Percentiles rank a stretch among this genome's conserved stretches.
Evolutionary conservation across 2,113 vertebrate genomes (phyloP).

Genomic region (Polypterus bichir): DNA sequence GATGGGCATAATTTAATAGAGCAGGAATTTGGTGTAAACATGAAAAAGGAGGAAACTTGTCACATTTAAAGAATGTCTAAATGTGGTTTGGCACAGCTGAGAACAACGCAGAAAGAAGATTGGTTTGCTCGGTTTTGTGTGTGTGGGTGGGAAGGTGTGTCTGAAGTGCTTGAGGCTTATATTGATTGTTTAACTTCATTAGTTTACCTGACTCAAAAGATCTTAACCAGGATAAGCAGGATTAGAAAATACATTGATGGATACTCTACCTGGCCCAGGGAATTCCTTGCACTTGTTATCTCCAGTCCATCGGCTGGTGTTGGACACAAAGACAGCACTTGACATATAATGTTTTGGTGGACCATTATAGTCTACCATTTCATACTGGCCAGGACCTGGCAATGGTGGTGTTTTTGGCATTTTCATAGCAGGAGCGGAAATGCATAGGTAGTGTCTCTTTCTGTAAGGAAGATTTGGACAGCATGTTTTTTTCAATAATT

Average conservation of each 20-base stretch:
- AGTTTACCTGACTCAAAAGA: background rate
- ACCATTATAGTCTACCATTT: constrained; percentile 25
- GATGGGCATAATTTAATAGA: too few relatives aligned
- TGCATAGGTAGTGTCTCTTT: constrained; percentile 38
- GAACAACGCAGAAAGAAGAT: too few relatives aligned
- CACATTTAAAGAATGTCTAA: too few relatives aligned
- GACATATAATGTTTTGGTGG: constrained; percentile 38
- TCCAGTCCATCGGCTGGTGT: constrained; percentile 27
- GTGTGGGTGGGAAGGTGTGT: background rate
- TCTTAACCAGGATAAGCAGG: background rate
- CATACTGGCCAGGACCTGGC: constrained; percentile 52
- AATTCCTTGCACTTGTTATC: background rate
- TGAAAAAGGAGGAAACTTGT: too few relatives aligned
- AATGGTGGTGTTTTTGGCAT: constrained; percentile 35
- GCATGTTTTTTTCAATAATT: background rate
- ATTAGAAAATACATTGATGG: background rate
- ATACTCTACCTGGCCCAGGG: constrained; percentile 57
- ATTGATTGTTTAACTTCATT: background rate
- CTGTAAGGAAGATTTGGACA: constrained; percentile 32
- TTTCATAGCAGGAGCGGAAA: constrained; percentile 40
- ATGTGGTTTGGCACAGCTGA: too few relatives aligned
- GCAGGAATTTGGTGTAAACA: too few relatives aligned
- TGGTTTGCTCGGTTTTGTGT: background rate
- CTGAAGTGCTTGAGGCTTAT: background rate
- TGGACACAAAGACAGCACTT: constrained; percentile 50